A percentile compares a stretch with the other conserved stretches of the same genome.
Conservation (phyloP, 2,113 vertebrate species). For the Indri indri region DNA sequence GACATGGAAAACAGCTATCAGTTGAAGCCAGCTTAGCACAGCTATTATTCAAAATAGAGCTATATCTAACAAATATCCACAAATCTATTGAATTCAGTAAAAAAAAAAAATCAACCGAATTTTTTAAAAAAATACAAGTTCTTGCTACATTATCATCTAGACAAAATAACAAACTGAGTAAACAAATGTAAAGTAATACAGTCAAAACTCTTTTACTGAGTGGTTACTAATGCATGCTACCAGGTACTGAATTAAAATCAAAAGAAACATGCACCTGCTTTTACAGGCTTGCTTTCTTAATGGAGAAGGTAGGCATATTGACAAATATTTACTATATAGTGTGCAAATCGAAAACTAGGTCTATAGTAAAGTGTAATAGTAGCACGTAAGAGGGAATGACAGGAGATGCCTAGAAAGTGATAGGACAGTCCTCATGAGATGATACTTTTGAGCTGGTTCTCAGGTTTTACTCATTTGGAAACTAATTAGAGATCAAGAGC, state of each 20-base stretch:
- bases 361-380: not conserved
- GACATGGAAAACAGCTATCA: constrained; percentile 46
- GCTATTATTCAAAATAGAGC: constrained; percentile 54
- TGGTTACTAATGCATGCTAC: not conserved
- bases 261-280: not conserved
- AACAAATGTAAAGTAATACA: not conserved
- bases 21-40: constrained; percentile 41
- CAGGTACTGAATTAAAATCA: not conserved
- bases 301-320: not conserved
- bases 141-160: not conserved
- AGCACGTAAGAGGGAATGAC: fast-evolving
- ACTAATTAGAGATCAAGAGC: not conserved
- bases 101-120: not conserved
- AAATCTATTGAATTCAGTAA: not conserved
- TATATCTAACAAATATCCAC: constrained; percentile 7
- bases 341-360: not conserved
- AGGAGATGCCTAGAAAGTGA: not conserved
- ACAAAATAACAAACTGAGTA: not conserved
- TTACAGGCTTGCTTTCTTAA: not conserved
- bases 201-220: not conserved
- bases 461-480: not conserved
- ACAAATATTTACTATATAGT: not conserved
- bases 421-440: not conserved
- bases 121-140: not conserved
- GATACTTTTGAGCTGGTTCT: not conserved